Percentiles rank a stretch among this genome's conserved stretches.
phyloP scores from a whole-genome alignment of 2,797 vertebrate genomes.

The Orientallactaga sibirica region DNA sequence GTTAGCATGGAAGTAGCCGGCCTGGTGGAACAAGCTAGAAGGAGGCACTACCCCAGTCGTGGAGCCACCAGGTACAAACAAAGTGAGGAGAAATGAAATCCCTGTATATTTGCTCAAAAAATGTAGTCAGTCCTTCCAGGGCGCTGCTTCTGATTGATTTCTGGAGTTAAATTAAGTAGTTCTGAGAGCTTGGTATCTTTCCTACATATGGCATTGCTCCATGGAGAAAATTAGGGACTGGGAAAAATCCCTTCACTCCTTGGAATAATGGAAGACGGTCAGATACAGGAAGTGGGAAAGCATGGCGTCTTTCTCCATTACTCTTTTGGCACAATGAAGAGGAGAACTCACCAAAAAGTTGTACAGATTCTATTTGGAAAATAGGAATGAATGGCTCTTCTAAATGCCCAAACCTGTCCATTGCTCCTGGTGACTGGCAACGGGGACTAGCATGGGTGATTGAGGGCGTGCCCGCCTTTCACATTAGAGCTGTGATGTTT shows the following conservation, averaged over 20 bases:
- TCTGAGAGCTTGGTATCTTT: background rate
- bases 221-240: background rate
- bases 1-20: background rate
- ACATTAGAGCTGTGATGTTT: background rate
- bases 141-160: conserved; percentile 23
- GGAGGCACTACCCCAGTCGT: background rate
- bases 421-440: background rate
- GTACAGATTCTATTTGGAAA: background rate
- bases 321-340: background rate
- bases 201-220: background rate
- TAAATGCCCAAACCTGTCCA: background rate
- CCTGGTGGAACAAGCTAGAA: background rate
- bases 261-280: conserved; percentile 4
- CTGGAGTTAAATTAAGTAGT: conserved; percentile 24
- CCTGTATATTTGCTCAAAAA: background rate
- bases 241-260: background rate
- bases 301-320: background rate
- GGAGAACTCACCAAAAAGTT: background rate
- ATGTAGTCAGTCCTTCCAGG: background rate
- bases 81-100: background rate
- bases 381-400: background rate
- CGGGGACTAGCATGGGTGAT: too few relatives aligned
- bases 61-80: background rate
- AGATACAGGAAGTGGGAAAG: conserved; percentile 44
- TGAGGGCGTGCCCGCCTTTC: background rate